Evolutionary conservation across 2,888 invertebrate genomes (phyloP).

Genomic region (Cryptops parisi): DNA sequence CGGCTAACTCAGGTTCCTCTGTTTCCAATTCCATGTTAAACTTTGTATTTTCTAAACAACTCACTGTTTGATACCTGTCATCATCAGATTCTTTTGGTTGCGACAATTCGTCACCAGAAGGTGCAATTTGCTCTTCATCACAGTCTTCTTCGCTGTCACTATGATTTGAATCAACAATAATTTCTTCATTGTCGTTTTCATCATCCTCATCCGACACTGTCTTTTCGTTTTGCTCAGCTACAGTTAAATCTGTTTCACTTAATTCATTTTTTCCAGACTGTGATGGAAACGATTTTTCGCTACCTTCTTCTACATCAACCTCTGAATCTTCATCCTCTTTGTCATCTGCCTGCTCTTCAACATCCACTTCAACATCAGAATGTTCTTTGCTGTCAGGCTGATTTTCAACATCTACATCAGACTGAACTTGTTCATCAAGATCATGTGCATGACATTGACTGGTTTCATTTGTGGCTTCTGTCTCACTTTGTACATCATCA

Average conservation of each 20-base stretch:
- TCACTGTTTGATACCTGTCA: no score
- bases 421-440: not conserved
- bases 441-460: not conserved
- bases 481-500: not conserved
- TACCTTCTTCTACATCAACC: no score
- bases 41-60: no score
- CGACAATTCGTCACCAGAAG: no score
- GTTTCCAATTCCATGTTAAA: no score
- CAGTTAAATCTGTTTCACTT: no score
- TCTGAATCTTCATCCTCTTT: not conserved
- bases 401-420: not conserved
- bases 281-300: no score
- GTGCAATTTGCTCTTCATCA: not conserved
- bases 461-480: not conserved
- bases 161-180: not conserved
- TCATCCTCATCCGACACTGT: constrained; percentile 5
- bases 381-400: not conserved
- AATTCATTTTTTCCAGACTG: no score
- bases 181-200: constrained; percentile 6
- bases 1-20: no score
- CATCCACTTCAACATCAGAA: constrained; percentile 5
- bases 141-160: not conserved
- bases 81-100: no score
- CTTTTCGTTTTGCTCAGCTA: constrained; percentile 13
- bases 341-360: not conserved